Conservation (phyloP, 1,140 invertebrate species). For the Heliconius congener region DNA sequence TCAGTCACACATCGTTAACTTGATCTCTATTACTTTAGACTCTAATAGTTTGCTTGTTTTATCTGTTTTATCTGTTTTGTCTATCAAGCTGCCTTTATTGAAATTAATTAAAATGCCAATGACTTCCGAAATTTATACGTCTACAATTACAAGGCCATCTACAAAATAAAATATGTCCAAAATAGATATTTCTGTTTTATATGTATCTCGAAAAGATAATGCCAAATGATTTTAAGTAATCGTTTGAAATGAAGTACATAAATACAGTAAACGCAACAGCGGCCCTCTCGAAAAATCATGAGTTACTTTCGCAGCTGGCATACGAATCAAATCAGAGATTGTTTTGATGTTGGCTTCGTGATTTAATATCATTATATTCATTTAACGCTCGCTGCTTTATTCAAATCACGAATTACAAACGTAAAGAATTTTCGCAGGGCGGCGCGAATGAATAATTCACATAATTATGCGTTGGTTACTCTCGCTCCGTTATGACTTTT, state of each 20-base stretch:
- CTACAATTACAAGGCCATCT: not conserved
- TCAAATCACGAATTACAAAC: slow-evolving; percentile 46
- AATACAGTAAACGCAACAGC: slow-evolving; percentile 1
- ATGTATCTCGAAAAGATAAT: too few species aligned
- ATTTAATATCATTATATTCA: slow-evolving; percentile 37
- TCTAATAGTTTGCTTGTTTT: slow-evolving; percentile 49
- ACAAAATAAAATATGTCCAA: not conserved
- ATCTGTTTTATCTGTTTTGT: not conserved
- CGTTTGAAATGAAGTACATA: slow-evolving; percentile 17
- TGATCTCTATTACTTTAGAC: slow-evolving; percentile 60
- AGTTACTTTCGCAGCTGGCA: slow-evolving; percentile 26
- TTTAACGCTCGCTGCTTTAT: slow-evolving; percentile 40
- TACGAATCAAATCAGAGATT: slow-evolving; percentile 17
- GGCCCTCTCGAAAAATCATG: slow-evolving; percentile 27
- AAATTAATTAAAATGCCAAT: not conserved
- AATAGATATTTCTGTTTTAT: too few species aligned
- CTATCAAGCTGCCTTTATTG: not conserved
- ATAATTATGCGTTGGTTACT: slow-evolving; percentile 57
- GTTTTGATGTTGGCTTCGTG: slow-evolving; percentile 33
- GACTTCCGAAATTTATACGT: not conserved
- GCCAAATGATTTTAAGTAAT: not conserved
- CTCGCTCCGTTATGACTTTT: slow-evolving; percentile 66
- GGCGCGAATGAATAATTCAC: slow-evolving; percentile 60
- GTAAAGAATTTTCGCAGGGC: slow-evolving; percentile 48
- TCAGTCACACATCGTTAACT: slow-evolving; percentile 52